Conservation (phyloP, 2,797 vertebrate species). For the Acestrorhynchus altus region DNA sequence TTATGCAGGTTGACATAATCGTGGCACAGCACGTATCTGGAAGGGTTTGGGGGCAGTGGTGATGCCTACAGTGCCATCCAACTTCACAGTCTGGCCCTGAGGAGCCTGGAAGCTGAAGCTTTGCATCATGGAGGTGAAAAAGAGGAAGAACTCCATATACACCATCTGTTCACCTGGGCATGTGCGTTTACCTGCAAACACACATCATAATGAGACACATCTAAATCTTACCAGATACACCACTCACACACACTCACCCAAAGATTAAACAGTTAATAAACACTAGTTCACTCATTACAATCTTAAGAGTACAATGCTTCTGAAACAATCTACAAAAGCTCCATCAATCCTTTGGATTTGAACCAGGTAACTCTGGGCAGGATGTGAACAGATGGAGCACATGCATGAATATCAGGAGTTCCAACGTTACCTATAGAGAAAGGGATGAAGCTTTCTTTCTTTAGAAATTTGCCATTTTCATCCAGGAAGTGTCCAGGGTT, state of each 20-base stretch:
- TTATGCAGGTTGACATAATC: slow-evolving; percentile 27
- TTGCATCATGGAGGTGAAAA: slow-evolving; percentile 55
- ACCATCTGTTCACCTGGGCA: slow-evolving; percentile 73
- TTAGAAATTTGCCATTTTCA: slow-evolving; percentile 57
- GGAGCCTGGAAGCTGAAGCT: slow-evolving; percentile 46
- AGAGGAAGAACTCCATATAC: slow-evolving; percentile 59
- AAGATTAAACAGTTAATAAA: too few species aligned
- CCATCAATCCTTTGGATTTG: too few species aligned
- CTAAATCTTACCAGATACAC: too few species aligned
- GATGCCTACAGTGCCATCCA: slow-evolving; percentile 61
- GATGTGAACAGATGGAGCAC: neutral
- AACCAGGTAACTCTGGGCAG: neutral
- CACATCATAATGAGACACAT: neutral
- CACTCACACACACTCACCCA: too few species aligned
- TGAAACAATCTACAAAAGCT: too few species aligned
- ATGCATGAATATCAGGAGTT: neutral
- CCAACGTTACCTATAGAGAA: slow-evolving; percentile 52
- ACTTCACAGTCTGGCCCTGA: slow-evolving; percentile 50
- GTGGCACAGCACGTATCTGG: slow-evolving; percentile 67
- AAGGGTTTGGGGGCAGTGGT: slow-evolving; percentile 71
- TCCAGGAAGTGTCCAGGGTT: slow-evolving; percentile 60
- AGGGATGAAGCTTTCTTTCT: slow-evolving; percentile 58
- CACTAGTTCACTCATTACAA: too few species aligned
- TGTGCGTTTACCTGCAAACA: slow-evolving; percentile 65
- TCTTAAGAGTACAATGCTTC: too few species aligned